Conservation (phyloP, 30 jellyfish, hydroid and myxozoan genomes). For the Catostylus mosaicus region DNA sequence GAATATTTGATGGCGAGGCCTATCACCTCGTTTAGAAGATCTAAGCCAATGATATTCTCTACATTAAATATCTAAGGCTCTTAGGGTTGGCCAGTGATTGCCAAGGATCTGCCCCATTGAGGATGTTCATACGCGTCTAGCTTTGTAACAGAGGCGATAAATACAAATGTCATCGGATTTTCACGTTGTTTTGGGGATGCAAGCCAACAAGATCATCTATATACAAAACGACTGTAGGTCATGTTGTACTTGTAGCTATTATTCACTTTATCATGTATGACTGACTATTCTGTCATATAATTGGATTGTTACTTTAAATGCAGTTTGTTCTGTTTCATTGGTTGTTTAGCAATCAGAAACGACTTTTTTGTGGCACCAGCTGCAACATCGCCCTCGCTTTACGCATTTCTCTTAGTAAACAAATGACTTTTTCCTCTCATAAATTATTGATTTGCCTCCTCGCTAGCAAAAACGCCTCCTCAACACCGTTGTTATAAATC, state of each 20-base stretch:
- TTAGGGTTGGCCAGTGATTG: too few species aligned
- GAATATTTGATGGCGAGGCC: too few species aligned
- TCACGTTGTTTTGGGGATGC: background rate
- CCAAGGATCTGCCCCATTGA: too few species aligned
- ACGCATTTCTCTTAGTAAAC: background rate
- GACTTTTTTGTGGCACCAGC: background rate
- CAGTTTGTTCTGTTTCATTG: background rate
- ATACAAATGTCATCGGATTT: too few species aligned
- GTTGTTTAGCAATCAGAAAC: background rate
- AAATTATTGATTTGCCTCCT: slow-evolving; percentile 17
- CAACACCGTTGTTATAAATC: slow-evolving; percentile 25
- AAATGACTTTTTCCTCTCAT: slow-evolving; percentile 11
- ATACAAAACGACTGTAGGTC: background rate
- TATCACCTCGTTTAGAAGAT: too few species aligned
- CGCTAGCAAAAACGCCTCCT: slow-evolving; percentile 28
- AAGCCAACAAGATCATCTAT: background rate
- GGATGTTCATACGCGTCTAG: too few species aligned
- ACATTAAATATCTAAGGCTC: too few species aligned
- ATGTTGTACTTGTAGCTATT: slow-evolving; percentile 7
- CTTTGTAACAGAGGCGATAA: too few species aligned
- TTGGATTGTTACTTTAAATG: background rate
- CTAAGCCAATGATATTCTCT: too few species aligned
- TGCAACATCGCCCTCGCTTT: background rate
- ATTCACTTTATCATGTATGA: background rate
- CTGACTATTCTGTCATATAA: background rate